Percentiles rank a stretch among this genome's conserved stretches.
Conservation (phyloP, 2,888 invertebrate species). For the Hypercompe scribonia region DNA sequence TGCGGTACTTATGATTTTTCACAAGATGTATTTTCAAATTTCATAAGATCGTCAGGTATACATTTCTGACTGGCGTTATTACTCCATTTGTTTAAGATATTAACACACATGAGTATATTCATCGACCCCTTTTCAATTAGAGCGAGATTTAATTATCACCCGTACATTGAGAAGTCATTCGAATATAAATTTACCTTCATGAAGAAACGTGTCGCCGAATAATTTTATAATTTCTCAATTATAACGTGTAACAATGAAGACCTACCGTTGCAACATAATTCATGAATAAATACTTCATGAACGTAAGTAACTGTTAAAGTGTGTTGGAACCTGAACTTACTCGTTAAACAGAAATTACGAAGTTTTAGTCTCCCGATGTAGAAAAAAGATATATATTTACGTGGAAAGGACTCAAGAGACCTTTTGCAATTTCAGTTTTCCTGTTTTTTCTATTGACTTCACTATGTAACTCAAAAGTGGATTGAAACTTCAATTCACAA, state of each 20-base stretch:
- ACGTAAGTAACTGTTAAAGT: too few relatives aligned
- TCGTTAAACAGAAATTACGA: background rate
- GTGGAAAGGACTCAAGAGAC: slow-evolving; percentile 1
- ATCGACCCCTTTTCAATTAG: slow-evolving; percentile 63
- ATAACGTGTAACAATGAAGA: slow-evolving; percentile 21
- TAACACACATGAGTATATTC: slow-evolving; percentile 48
- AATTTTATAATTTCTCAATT: slow-evolving; percentile 51
- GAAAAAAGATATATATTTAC: background rate
- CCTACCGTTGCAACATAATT: background rate
- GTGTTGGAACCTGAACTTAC: background rate
- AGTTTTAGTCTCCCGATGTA: background rate
- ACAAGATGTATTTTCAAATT: background rate
- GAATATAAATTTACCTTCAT: slow-evolving; percentile 48
- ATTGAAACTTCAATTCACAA: background rate
- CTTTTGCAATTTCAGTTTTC: slow-evolving; percentile 12
- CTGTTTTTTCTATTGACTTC: slow-evolving; percentile 8
- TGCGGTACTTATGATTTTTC: background rate
- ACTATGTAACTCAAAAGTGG: background rate
- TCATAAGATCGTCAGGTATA: background rate
- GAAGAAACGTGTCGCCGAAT: slow-evolving; percentile 48
- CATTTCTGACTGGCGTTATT: background rate
- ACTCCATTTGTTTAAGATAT: slow-evolving; percentile 25
- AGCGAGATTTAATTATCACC: slow-evolving; percentile 67
- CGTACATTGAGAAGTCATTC: slow-evolving; percentile 53
- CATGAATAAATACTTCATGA: background rate